Base-by-base conservation (phyloP, 1,140 invertebrate genomes). In the Magallana angulata region DNA sequence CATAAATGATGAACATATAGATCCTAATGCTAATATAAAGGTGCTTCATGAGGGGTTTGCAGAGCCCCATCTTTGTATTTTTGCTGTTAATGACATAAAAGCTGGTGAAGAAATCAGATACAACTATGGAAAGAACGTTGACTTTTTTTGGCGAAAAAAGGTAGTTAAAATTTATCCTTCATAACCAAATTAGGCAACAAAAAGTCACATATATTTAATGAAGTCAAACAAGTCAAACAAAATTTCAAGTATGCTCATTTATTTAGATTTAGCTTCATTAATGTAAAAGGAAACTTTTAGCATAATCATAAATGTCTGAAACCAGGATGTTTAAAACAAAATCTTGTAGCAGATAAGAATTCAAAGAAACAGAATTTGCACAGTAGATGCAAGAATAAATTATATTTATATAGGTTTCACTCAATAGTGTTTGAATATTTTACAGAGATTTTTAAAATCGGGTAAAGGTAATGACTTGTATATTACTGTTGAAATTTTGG, bases 31-130 rank as follows among this genome's bases (percentile, higher is more conserved):
- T 64, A 64, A 16, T 64, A 64, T 64, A 64, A 64, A 64, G 14
- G 60, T 64, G 60, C 11, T 64, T 64, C 60, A 64, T 64, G 60
- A 64, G 60, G 60, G 16, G 60, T 64, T 64, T 64, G 11, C 60
- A 64, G 60, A 64, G 11, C 60, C 60, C 60, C 60, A 64, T 64
- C 60, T 64, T 14, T 64, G 12, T 14, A 64, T 64, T 64, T 64
- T 64, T 64, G 60, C 60, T 64, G 60, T 64, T 64, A 64, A 64
- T 64, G 60, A 64, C 60, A 64, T 64, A 14, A 64, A 64, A 64
- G 60, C 16, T 64, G 60, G 60, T 64, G 60, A 64, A 64, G 60
- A 64, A 64, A 64, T 64, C 12, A 64, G 60, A 64, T 64, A 64
- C 60, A 64, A 62, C 60, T 64, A 64, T 64, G 60, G 60, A 64